Percentiles rank a stretch among this genome's conserved stretches.
These are phyloP conservation scores for Acronicta aceris DNA, from an alignment of 2,888 invertebrate genomes.

Conservation along the genomic window DNA sequence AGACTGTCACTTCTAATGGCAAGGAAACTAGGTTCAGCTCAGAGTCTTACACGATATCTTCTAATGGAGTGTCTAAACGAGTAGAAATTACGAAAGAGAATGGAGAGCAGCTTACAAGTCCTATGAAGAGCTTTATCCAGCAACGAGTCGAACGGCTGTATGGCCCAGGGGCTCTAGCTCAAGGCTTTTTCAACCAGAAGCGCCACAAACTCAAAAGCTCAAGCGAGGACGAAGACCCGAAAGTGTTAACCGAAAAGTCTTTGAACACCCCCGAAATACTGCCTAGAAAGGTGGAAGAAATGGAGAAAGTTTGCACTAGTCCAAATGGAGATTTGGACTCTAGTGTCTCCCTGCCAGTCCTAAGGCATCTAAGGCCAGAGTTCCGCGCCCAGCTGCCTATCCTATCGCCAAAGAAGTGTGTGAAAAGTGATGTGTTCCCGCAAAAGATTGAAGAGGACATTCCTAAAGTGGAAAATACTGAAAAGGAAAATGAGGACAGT, in stretches of 20 bases:
- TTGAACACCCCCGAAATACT: conserved; percentile 78
- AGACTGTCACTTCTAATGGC: conserved; percentile 77
- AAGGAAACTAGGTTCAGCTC: conserved; percentile 76
- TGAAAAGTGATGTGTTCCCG: conserved; percentile 76
- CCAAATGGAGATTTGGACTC: conserved; percentile 73
- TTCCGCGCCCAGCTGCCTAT: conserved; percentile 95
- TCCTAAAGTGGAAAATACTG: conserved; percentile 65
- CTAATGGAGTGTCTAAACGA: conserved; percentile 82
- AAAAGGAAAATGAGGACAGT: conserved; percentile 71
- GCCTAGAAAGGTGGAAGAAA: conserved; percentile 68
- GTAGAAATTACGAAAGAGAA: conserved; percentile 86
- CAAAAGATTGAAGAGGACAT: conserved; percentile 74
- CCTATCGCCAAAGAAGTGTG: conserved; percentile 89
- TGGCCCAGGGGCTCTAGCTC: conserved; percentile 95
- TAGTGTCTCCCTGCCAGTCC: conserved; percentile 91
- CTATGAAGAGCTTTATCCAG: conserved; percentile 94
- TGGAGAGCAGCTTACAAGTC: conserved; percentile 82
- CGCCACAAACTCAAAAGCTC: conserved; percentile 84
- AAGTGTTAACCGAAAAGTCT: conserved; percentile 81
- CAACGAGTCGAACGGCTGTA: conserved; percentile 96
- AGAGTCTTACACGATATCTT: conserved; percentile 85
- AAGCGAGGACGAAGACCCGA: conserved; percentile 79
- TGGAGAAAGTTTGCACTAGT: conserved; percentile 72
- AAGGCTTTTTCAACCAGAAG: conserved; percentile 94
- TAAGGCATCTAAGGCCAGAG: conserved; percentile 95